These are phyloP conservation scores for Aphis gossypii DNA, from an alignment of 1,140 invertebrate genomes.

Conservation along the genomic window DNA sequence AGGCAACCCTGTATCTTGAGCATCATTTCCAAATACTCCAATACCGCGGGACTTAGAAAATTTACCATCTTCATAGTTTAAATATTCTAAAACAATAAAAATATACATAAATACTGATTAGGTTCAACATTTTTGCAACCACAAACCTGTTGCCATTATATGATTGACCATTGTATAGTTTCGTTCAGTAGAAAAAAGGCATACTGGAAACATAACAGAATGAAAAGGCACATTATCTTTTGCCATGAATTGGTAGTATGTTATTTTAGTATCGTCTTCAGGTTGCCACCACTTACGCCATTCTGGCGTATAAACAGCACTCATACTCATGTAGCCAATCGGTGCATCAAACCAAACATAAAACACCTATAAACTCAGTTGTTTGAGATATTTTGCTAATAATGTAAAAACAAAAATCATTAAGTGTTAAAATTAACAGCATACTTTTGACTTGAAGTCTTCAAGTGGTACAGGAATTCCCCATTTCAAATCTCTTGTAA, in stretches of 20 bases:
- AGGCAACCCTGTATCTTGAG: slow-evolving; percentile 86
- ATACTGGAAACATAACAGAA: slow-evolving; percentile 94
- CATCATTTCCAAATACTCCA: slow-evolving; percentile 98
- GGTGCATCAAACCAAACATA: slow-evolving; percentile 99
- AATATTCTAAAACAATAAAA: slow-evolving; percentile 77
- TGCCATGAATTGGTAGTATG: slow-evolving; percentile 96
- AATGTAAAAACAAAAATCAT: slow-evolving; percentile 33
- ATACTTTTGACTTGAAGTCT: slow-evolving; percentile 83
- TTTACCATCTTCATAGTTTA: slow-evolving; percentile 99
- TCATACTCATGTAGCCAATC: slow-evolving; percentile 97
- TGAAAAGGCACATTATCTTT: slow-evolving; percentile 99
- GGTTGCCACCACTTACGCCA: slow-evolving; percentile 97
- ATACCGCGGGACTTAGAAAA: slow-evolving; percentile 97
- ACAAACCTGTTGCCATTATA: slow-evolving; percentile 87
- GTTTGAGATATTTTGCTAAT: slow-evolving; percentile 5
- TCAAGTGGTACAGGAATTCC: slow-evolving; percentile 95
- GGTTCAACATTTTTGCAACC: not conserved
- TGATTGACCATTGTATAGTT: slow-evolving; percentile 85
- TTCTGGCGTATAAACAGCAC: slow-evolving; percentile 85
- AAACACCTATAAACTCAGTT: slow-evolving; percentile 75
- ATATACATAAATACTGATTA: not conserved
- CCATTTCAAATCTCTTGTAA: slow-evolving; percentile 98
- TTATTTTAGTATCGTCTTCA: slow-evolving; percentile 73
- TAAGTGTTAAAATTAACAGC: not conserved
- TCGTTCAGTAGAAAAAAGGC: slow-evolving; percentile 81